These are phyloP conservation scores for Hippoglossus stenolepis DNA, from an alignment of 2,113 vertebrate genomes.

Conservation along the genomic window DNA sequence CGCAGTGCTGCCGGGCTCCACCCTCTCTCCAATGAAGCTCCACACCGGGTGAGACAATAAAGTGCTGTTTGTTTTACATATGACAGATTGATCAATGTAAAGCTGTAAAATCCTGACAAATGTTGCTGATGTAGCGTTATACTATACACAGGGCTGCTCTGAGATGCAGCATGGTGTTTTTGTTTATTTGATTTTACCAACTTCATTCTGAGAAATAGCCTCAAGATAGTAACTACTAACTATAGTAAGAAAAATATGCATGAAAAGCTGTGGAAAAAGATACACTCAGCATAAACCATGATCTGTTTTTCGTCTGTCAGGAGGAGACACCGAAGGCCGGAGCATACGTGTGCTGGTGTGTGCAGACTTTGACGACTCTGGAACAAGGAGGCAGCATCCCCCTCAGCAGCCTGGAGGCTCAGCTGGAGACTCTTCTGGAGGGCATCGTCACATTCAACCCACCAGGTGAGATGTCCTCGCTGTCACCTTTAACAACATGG, in stretches of 20 bases:
- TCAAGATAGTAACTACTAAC: background rate
- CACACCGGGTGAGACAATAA: conserved; percentile 85
- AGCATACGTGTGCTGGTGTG: conserved; percentile 69
- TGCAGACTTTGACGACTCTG: conserved; percentile 88
- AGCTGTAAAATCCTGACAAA: too few species aligned
- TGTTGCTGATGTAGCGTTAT: too few species aligned
- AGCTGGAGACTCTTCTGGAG: conserved; percentile 91
- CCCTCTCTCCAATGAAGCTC: conserved; percentile 74
- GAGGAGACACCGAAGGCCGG: conserved; percentile 74
- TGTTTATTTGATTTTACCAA: too few species aligned
- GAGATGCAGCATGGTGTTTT: too few species aligned
- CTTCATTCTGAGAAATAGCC: background rate
- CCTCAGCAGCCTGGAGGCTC: conserved; percentile 86
- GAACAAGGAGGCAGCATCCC: conserved; percentile 91
- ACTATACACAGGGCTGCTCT: too few species aligned
- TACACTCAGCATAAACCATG: too few species aligned
- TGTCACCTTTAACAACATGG: background rate
- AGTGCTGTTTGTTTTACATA: background rate
- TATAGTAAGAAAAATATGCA: background rate
- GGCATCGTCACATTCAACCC: conserved; percentile 90
- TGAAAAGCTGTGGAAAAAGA: too few species aligned
- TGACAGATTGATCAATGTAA: too few species aligned
- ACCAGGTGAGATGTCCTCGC: conserved; percentile 81
- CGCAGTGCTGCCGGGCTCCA: conserved; percentile 92
- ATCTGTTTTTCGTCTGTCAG: conserved; percentile 36